phyloP scores from a whole-genome alignment of 2,888 invertebrate species.

The Drosophila lutescens region DNA sequence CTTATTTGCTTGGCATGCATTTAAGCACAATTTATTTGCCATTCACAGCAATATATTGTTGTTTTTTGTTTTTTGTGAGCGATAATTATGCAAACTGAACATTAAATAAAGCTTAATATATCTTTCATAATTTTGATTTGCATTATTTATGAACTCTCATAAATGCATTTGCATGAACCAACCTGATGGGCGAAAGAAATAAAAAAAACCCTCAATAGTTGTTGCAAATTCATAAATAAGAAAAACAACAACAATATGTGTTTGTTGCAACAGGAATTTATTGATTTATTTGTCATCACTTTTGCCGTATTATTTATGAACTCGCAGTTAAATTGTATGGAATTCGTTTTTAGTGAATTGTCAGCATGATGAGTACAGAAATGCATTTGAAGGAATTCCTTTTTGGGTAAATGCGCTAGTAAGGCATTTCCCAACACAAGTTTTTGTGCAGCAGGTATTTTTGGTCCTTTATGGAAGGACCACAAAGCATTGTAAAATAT shows the following conservation, averaged over 20 bases:
- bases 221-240: conserved; percentile 18
- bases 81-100: neutral
- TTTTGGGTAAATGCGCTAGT: neutral
- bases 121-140: neutral
- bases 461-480: neutral
- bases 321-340: neutral
- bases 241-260: conserved; percentile 8
- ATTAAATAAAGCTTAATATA: conserved; percentile 1
- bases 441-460: neutral
- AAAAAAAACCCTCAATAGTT: conserved; percentile 1
- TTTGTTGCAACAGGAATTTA: conserved; percentile 2
- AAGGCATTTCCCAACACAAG: neutral
- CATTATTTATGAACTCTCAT: conserved; percentile 4
- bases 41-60: neutral
- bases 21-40: conserved; percentile 1
- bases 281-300: conserved; percentile 1
- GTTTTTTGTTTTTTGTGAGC: neutral
- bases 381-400: neutral
- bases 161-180: conserved; percentile 2
- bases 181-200: too few relatives aligned
- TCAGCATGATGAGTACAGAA: neutral
- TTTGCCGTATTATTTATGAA: neutral
- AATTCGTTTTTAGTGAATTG: neutral
- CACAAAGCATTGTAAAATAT: too few relatives aligned
- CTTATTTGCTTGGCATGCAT: neutral